These are phyloP conservation scores for Poeciliopsis occidentalis DNA, from an alignment of 2,113 vertebrate species.

Conservation along the genomic window DNA sequence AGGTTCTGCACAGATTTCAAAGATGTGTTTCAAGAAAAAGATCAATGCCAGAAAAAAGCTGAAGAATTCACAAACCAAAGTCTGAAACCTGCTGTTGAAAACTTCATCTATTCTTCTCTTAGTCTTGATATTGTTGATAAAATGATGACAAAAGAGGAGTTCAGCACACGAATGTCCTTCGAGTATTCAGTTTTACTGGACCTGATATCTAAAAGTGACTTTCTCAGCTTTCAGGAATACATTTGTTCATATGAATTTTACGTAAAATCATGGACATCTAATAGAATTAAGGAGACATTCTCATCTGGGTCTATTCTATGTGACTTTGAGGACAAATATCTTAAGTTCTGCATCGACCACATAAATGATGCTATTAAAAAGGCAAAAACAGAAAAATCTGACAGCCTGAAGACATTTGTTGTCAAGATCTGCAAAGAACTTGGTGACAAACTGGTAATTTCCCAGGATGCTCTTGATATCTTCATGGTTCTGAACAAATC, in stretches of 20 bases:
- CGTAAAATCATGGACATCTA: conserved; percentile 8
- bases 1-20: conserved; percentile 47
- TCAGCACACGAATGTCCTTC: conserved; percentile 49
- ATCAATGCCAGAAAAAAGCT: conserved; percentile 74
- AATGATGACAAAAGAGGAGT: conserved; percentile 37
- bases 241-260: conserved; percentile 25
- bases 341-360: conserved; percentile 12
- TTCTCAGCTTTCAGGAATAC: conserved; percentile 28
- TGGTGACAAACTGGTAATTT: conserved; percentile 55
- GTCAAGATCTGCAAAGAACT: conserved; percentile 48
- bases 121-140: conserved; percentile 61
- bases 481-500: conserved; percentile 59
- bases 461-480: conserved; percentile 1
- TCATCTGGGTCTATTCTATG: too few species aligned
- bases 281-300: conserved; percentile 22
- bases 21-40: conserved; percentile 60
- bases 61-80: conserved; percentile 58
- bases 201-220: conserved; percentile 8
- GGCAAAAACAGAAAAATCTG: not conserved
- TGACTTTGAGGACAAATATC: not conserved
- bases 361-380: conserved; percentile 45
- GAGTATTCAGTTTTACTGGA: conserved; percentile 60
- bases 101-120: conserved; percentile 41
- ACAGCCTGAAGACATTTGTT: conserved; percentile 50
- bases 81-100: conserved; percentile 57